These are phyloP conservation scores for Melanocharis versteri DNA, from an alignment of 2,113 vertebrate genomes.

Conservation along the genomic window DNA sequence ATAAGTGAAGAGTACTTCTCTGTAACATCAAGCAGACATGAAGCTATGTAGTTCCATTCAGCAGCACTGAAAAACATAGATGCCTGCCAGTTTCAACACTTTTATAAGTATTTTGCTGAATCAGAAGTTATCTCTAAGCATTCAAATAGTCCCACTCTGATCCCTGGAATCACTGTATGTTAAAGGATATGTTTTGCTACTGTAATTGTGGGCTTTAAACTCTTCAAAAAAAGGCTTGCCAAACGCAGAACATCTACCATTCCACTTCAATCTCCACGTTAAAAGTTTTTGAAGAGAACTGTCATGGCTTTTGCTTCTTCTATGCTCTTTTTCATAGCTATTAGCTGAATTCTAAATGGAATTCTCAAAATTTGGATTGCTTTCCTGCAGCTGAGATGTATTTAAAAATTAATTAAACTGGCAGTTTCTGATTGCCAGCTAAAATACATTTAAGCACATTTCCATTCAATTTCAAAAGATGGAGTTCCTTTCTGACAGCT, in stretches of 20 bases:
- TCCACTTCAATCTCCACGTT: not conserved
- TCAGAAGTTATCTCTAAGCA: not conserved
- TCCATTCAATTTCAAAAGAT: slow-evolving; percentile 2
- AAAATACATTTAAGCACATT: not conserved
- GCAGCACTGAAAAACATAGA: not conserved
- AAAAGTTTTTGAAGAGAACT: not conserved
- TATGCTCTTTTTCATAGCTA: not conserved
- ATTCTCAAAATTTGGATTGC: not conserved
- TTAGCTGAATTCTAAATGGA: not conserved
- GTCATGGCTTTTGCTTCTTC: not conserved
- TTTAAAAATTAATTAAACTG: not conserved
- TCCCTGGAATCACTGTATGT: not conserved
- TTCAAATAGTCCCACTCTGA: not conserved
- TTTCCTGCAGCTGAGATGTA: not conserved
- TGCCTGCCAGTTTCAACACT: not conserved
- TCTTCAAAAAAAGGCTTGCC: not conserved
- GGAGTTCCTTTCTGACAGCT: not conserved
- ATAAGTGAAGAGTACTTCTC: not conserved
- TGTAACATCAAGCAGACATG: not conserved
- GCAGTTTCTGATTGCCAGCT: not conserved
- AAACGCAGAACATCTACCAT: not conserved
- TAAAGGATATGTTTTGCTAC: not conserved
- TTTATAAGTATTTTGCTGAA: not conserved
- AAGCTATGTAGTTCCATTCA: not conserved
- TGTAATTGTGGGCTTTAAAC: not conserved